Percentiles rank a stretch among this genome's conserved stretches.
These are phyloP conservation scores for Drosophila oshimai DNA, from an alignment of 1,140 invertebrate species.

Conservation along the genomic window DNA sequence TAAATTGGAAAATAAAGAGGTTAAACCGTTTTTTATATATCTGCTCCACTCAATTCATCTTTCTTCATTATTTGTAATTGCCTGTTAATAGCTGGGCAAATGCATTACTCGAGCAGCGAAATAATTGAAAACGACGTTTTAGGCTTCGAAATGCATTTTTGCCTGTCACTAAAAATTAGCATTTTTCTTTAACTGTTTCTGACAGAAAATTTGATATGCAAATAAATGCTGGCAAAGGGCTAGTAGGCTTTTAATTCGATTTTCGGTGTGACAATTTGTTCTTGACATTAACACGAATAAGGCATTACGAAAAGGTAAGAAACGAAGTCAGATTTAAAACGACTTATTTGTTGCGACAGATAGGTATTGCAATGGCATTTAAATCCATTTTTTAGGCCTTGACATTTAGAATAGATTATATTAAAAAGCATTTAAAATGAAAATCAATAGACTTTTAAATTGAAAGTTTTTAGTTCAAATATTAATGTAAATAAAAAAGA, in stretches of 20 bases:
- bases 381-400: background rate
- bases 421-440: too few relatives aligned
- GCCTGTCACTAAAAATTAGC: too few relatives aligned
- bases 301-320: background rate
- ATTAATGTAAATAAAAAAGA: too few relatives aligned
- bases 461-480: too few relatives aligned
- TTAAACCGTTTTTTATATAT: background rate
- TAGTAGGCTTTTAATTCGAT: constrained; percentile 5
- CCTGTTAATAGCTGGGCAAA: constrained; percentile 14
- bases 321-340: background rate
- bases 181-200: constrained; percentile 23
- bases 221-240: constrained; percentile 19
- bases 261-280: constrained; percentile 4
- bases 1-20: constrained; percentile 6
- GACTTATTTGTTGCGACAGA: background rate
- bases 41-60: constrained; percentile 42
- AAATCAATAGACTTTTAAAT: too few relatives aligned
- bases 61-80: constrained; percentile 51
- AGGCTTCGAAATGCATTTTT: constrained; percentile 7
- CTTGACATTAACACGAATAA: constrained; percentile 17
- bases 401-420: background rate
- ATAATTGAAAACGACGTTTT: constrained; percentile 36
- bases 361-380: background rate
- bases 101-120: constrained; percentile 12
- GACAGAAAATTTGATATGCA: constrained; percentile 11